Conservation (phyloP, 2,797 vertebrate species). For the Myotis pilosus region DNA sequence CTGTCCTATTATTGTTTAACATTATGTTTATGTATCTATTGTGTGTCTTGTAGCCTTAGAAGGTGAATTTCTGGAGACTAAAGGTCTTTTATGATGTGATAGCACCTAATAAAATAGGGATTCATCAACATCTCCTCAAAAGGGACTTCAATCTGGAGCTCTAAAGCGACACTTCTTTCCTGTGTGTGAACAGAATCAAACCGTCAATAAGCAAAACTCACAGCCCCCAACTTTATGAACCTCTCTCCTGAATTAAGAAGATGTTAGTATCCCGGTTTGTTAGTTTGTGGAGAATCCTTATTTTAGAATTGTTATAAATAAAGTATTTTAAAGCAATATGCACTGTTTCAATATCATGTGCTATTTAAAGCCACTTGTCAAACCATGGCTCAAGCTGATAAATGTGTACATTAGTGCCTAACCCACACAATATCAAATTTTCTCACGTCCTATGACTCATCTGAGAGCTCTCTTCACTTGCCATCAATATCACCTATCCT, state of each 20-base stretch:
- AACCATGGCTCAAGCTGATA: not conserved
- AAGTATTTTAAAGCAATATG: not conserved
- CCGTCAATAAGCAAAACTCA: not conserved
- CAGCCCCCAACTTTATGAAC: not conserved
- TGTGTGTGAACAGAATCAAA: slow-evolving; percentile 16
- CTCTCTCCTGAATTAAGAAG: not conserved
- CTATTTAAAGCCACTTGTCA: not conserved
- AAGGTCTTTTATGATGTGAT: not conserved
- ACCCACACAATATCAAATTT: slow-evolving; percentile 25
- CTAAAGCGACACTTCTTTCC: not conserved
- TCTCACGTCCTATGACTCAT: not conserved
- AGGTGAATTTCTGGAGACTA: not conserved
- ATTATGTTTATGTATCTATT: slow-evolving; percentile 31
- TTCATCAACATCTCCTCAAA: slow-evolving; percentile 35
- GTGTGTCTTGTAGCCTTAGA: slow-evolving; percentile 29
- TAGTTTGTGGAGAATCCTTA: not conserved
- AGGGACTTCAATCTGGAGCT: slow-evolving; percentile 20
- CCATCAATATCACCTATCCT: slow-evolving; percentile 55
- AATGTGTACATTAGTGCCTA: not conserved
- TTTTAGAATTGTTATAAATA: slow-evolving; percentile 25
- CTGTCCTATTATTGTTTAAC: not conserved
- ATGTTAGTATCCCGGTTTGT: not conserved
- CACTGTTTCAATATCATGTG: not conserved
- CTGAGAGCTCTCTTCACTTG: not conserved
- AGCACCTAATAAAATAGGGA: not conserved